These are phyloP conservation scores for Cichladusa arquata DNA, from an alignment of 2,113 vertebrate species.

Conservation along the genomic window DNA sequence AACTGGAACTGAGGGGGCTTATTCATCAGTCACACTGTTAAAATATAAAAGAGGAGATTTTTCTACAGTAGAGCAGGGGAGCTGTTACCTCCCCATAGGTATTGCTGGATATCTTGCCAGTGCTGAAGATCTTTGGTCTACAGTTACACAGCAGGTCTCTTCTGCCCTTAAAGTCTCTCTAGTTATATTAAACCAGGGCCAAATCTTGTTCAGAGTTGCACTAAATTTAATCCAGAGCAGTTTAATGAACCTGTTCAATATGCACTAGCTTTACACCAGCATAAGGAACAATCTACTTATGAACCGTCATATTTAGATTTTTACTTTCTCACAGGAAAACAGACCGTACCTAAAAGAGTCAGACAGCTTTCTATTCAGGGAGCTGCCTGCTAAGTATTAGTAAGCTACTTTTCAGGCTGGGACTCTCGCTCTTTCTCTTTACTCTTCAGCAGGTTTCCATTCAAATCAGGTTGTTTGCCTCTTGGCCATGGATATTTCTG, in stretches of 20 bases:
- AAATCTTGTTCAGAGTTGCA: neutral
- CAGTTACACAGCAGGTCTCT: neutral
- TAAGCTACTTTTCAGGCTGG: neutral
- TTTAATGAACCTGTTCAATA: neutral
- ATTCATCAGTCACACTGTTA: neutral
- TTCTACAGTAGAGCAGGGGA: neutral
- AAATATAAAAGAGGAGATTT: neutral
- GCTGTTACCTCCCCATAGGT: neutral
- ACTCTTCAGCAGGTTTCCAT: neutral
- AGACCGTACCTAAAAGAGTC: neutral
- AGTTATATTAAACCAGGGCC: neutral
- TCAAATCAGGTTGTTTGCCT: neutral
- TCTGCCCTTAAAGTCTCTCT: neutral
- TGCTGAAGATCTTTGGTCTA: neutral
- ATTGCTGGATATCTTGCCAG: neutral
- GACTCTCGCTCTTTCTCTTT: neutral
- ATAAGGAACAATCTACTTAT: neutral
- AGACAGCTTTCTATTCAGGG: neutral
- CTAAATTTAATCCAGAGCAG: neutral
- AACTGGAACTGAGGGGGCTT: neutral
- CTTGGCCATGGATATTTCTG: slow-evolving; percentile 3
- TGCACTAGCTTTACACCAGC: neutral
- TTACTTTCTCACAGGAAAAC: neutral
- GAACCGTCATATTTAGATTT: neutral
- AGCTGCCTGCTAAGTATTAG: neutral